Conservation (phyloP, 2,888 invertebrate species). For the Hipparchia semele region DNA sequence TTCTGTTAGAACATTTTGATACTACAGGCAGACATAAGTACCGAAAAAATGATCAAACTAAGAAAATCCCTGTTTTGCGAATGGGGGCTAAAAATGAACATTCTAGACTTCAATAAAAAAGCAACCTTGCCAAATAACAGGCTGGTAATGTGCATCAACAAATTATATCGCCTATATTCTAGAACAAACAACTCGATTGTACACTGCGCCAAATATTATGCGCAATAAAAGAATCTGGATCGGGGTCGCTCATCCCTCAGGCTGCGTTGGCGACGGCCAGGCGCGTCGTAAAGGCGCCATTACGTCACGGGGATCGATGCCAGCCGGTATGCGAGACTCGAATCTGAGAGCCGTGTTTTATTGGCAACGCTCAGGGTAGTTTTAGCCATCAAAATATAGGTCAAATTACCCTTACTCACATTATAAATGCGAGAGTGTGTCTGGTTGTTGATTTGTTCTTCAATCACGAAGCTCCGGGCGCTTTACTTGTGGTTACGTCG, state of each 20-base stretch:
- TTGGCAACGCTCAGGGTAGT: constrained; percentile 23
- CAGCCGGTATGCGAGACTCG: constrained; percentile 44
- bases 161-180: constrained; percentile 26
- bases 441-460: too few species aligned
- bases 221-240: constrained; percentile 48
- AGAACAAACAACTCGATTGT: constrained; percentile 30
- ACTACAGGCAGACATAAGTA: too few species aligned
- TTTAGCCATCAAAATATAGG: constrained; percentile 8
- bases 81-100: not conserved
- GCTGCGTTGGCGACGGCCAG: constrained; percentile 67
- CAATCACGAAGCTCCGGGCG: too few species aligned
- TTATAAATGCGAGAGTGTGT: too few species aligned
- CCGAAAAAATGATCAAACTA: too few species aligned
- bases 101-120: constrained; percentile 2
- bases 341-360: constrained; percentile 22
- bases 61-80: too few species aligned
- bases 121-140: constrained; percentile 19
- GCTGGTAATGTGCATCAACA: constrained; percentile 12
- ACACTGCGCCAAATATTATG: constrained; percentile 38
- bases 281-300: constrained; percentile 67
- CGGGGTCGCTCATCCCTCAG: constrained; percentile 67
- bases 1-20: too few species aligned
- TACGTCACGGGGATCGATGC: constrained; percentile 68
- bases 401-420: not conserved
- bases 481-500: too few species aligned